phyloP scores from a whole-genome alignment of 2,797 vertebrate species.

The Poeciliopsis turneri region DNA sequence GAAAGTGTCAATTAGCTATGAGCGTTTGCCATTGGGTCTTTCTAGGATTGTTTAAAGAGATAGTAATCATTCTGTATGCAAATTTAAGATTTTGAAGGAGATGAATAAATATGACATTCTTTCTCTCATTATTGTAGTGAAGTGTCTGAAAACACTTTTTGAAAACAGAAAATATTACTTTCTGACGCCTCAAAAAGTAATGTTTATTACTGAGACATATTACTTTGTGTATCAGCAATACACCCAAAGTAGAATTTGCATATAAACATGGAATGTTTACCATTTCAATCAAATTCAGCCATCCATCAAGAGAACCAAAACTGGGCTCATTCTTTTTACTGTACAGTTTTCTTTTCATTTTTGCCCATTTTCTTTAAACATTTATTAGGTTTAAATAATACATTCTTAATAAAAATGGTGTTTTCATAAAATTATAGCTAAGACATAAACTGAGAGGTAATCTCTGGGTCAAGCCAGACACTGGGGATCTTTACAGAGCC shows the following conservation, averaged over 20 bases:
- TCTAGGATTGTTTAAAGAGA: too few species aligned
- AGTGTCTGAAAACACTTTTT: too few species aligned
- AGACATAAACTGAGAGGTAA: constrained; percentile 3
- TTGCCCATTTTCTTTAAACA: neutral
- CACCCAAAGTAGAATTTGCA: neutral
- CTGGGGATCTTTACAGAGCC: constrained; percentile 16
- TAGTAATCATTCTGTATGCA: too few species aligned
- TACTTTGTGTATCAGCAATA: too few species aligned
- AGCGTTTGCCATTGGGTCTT: too few species aligned
- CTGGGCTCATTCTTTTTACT: neutral
- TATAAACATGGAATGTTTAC: neutral
- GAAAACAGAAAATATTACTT: too few species aligned
- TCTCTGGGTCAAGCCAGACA: constrained; percentile 33
- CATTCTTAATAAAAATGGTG: neutral
- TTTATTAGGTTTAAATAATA: neutral
- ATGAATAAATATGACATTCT: too few species aligned
- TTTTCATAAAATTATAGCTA: neutral
- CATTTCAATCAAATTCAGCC: neutral
- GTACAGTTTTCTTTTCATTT: neutral
- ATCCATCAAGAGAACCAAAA: neutral
- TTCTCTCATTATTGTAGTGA: too few species aligned
- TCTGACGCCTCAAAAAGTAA: too few species aligned
- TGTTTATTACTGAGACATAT: too few species aligned
- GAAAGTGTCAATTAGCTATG: too few species aligned
- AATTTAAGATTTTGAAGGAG: too few species aligned